Conservation (phyloP, 2,888 invertebrate genomes). For the Lasioglossum leucozonium region DNA sequence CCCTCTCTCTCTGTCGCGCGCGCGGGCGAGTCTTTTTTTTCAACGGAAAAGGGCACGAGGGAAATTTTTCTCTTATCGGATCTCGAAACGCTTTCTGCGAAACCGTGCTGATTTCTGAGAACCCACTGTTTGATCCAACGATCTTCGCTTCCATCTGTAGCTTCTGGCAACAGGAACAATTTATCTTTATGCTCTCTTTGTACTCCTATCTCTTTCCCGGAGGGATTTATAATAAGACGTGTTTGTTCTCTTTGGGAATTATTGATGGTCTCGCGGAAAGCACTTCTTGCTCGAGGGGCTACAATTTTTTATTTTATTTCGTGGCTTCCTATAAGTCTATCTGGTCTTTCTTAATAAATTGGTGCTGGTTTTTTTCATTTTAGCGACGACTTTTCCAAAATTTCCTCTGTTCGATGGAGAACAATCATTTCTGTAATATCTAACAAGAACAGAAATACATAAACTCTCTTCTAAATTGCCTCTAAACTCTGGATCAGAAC, state of each 20-base stretch:
- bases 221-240: background rate
- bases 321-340: background rate
- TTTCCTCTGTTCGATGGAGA: too few species aligned
- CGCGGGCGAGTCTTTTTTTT: background rate
- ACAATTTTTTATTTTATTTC: background rate
- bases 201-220: background rate
- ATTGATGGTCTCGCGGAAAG: background rate
- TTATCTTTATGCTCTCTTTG: background rate
- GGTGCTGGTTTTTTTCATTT: too few species aligned
- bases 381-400: too few species aligned
- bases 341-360: too few species aligned
- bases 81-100: background rate
- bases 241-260: background rate
- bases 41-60: background rate
- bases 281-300: background rate
- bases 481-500: background rate
- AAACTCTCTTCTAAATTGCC: background rate
- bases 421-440: background rate
- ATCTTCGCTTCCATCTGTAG: background rate
- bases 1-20: background rate
- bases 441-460: background rate
- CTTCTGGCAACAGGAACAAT: background rate
- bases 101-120: background rate
- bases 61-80: conserved; percentile 1
- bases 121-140: background rate